Base-by-base conservation (phyloP, 2,797 vertebrate species). In the Ataeniobius toweri region DNA sequence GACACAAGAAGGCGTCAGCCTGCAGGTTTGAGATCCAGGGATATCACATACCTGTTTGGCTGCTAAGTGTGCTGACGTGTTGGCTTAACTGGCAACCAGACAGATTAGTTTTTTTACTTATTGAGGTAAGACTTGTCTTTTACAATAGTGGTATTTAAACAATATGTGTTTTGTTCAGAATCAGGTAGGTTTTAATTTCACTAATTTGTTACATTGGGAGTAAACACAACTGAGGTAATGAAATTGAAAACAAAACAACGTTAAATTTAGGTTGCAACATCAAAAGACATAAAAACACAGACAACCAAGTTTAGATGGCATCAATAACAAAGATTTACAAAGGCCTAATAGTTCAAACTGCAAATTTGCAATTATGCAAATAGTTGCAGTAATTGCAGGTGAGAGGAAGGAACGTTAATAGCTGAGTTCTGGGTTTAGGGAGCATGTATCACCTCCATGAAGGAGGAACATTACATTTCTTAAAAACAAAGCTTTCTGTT, bases 31-130 rank as follows among this genome's bases (percentile, higher is more conserved):
- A 36, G 26, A 36, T 2, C 3, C 46, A 36, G 20, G 53, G 53
- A 16, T 26, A 2, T 69, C 12, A 58, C 5, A 72, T 55, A 69
- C 44, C 0, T 80, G 80, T 80, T 81, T 71, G 55, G 39, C 0
- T 0, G 2, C 72, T 46, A 14, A 9, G 0, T 61, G 22, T 18
- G 41, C 24, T 24, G 9, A 55, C 20, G 53, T 55, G 53, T 6
- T 24, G 20, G 53, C 53, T 55, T 5, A 55, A 6, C 53, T 55
- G 53, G 20, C 20, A 55, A 55, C 6, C 53, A 55, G 20, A 20
- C 50, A 24, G 24, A 22, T n/a, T 39, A 7, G 13, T 61, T 46
- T 58, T 75, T 73, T 50, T 41, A 48, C 50, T 68, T 24, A 69
- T 46, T 28, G 9, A 6, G 55, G 24, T 46, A 26, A 39, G 41